These are phyloP conservation scores for Drosophila funebris DNA, from an alignment of 1,140 invertebrate species.

Conservation along the genomic window DNA sequence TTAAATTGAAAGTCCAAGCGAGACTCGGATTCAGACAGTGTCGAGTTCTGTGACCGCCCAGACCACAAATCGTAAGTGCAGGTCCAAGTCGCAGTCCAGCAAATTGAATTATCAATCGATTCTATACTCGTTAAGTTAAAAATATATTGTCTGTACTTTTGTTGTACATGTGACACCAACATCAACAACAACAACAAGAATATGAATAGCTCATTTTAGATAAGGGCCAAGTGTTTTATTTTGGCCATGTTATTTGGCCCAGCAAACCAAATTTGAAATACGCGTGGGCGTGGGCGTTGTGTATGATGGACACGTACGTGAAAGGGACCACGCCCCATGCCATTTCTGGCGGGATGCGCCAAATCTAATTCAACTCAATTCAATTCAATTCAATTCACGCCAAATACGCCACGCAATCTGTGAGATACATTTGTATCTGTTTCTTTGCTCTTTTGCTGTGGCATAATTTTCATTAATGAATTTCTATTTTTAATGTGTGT, in stretches of 20 bases:
- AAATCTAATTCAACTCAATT: not conserved
- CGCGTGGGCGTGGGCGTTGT: not conserved
- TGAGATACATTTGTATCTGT: slow-evolving; percentile 40
- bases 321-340: slow-evolving; percentile 37
- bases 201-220: slow-evolving; percentile 27
- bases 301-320: slow-evolving; percentile 53
- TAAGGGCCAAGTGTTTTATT: slow-evolving; percentile 39
- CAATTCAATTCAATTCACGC: too few species aligned
- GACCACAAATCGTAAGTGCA: slow-evolving; percentile 61
- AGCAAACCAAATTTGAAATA: slow-evolving; percentile 11
- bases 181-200: too few species aligned
- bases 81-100: not conserved
- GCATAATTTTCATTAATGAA: slow-evolving; percentile 37
- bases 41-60: slow-evolving; percentile 62
- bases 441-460: not conserved
- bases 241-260: slow-evolving; percentile 25
- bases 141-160: not conserved
- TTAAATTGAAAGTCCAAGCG: slow-evolving; percentile 71
- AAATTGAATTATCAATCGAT: slow-evolving; percentile 13
- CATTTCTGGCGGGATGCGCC: slow-evolving; percentile 14
- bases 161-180: slow-evolving; percentile 13
- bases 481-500: slow-evolving; percentile 33
- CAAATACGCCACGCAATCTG: slow-evolving; percentile 20
- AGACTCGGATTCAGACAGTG: slow-evolving; percentile 69
- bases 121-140: not conserved